A percentile compares a stretch with the other conserved stretches of the same genome.
phyloP scores from a whole-genome alignment of 2,888 invertebrate species.

The Plebejus melissa region DNA sequence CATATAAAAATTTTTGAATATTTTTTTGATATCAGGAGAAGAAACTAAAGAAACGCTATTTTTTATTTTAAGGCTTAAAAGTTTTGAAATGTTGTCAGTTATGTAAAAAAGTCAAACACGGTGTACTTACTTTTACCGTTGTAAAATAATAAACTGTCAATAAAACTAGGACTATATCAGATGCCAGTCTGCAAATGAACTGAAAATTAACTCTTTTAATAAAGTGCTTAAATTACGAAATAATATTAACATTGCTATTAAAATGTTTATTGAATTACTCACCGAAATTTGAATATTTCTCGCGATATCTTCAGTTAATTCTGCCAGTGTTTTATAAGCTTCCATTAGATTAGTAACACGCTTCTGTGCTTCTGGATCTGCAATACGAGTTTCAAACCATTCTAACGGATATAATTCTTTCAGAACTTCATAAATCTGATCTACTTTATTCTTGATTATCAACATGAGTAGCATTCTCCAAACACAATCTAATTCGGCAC shows the following conservation, averaged over 20 bases:
- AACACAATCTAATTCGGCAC: not conserved
- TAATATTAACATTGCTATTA: too few relatives aligned
- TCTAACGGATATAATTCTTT: not conserved
- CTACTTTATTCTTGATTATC: not conserved
- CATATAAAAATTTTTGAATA: too few relatives aligned
- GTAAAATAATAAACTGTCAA: conserved; percentile 12
- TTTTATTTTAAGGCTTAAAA: too few relatives aligned
- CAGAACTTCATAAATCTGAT: not conserved
- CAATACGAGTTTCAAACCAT: not conserved
- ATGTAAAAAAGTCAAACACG: not conserved
- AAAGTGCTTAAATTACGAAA: too few relatives aligned
- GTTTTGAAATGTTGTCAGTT: too few relatives aligned
- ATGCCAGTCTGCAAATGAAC: not conserved
- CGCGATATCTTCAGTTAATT: not conserved
- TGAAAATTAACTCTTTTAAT: not conserved
- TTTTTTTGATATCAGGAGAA: too few relatives aligned
- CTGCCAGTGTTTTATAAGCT: not conserved
- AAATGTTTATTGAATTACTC: not conserved
- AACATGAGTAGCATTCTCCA: conserved; percentile 17
- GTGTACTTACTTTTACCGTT: not conserved
- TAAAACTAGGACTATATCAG: not conserved
- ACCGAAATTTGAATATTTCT: not conserved
- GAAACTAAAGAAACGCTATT: too few relatives aligned
- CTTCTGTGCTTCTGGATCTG: not conserved
- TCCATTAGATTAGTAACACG: not conserved